These are phyloP conservation scores for Smithornis capensis DNA, from an alignment of 2,113 vertebrate species.

Conservation along the genomic window DNA sequence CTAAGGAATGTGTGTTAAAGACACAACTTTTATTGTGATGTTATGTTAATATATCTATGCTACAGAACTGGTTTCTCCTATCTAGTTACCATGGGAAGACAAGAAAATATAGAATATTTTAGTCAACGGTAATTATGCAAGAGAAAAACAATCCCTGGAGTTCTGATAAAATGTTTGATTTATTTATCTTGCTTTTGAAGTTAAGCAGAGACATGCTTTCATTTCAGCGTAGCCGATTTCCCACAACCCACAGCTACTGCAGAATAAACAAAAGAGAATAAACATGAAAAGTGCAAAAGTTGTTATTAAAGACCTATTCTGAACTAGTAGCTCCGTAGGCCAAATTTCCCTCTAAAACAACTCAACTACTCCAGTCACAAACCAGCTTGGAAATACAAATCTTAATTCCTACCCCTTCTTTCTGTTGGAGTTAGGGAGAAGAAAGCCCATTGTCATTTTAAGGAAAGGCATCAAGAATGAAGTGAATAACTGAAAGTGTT, in stretches of 20 bases:
- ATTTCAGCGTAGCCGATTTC: background rate
- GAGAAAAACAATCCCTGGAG: background rate
- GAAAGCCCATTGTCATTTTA: background rate
- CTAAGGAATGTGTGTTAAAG: background rate
- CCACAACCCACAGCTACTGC: background rate
- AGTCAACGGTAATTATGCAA: background rate
- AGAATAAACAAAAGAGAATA: conserved; percentile 4
- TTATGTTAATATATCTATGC: background rate
- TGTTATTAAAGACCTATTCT: background rate
- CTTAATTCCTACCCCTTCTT: background rate
- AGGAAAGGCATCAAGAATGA: background rate
- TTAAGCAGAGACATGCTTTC: background rate
- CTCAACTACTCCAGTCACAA: background rate
- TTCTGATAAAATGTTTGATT: background rate
- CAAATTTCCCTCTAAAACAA: background rate
- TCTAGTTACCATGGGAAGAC: background rate
- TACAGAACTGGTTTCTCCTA: background rate
- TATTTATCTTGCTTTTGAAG: conserved; percentile 35
- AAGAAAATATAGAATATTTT: background rate
- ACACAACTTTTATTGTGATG: background rate
- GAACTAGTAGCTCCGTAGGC: background rate
- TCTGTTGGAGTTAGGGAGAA: background rate
- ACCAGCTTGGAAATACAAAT: background rate
- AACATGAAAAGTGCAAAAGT: background rate
- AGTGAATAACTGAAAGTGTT: background rate